Percentiles rank a stretch among this genome's conserved stretches.
These are phyloP conservation scores for Amphipoea lucens DNA, from an alignment of 2,888 invertebrate species.

Conservation along the genomic window DNA sequence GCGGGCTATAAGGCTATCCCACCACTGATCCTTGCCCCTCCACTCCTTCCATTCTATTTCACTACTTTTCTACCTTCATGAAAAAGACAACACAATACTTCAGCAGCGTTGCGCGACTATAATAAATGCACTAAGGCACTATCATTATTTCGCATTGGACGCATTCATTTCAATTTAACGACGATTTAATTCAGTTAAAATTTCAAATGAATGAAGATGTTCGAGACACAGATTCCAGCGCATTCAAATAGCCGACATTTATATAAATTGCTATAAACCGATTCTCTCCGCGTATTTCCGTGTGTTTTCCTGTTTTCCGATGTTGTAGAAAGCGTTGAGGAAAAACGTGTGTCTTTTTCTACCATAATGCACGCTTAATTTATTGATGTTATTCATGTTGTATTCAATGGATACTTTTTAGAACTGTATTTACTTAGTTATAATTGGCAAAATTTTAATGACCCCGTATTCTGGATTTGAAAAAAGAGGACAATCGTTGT, in stretches of 20 bases:
- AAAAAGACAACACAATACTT: constrained; percentile 17
- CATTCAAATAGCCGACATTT: constrained; percentile 44
- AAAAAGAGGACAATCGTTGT: neutral
- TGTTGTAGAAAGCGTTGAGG: constrained; percentile 62
- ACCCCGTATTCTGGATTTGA: neutral
- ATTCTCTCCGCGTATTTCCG: constrained; percentile 65
- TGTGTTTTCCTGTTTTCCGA: constrained; percentile 64
- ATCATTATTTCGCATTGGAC: constrained; percentile 22
- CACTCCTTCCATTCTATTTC: constrained; percentile 30
- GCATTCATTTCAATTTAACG: constrained; percentile 31
- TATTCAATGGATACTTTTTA: constrained; percentile 21
- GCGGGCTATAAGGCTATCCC: constrained; percentile 4
- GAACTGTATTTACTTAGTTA: neutral
- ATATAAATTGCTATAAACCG: constrained; percentile 39
- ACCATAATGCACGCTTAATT: constrained; percentile 39
- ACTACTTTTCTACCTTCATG: constrained; percentile 27
- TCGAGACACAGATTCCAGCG: constrained; percentile 27
- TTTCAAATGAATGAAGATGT: constrained; percentile 21
- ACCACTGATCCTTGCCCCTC: constrained; percentile 31
- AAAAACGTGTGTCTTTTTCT: constrained; percentile 59
- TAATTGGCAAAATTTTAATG: neutral
- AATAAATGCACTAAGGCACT: constrained; percentile 14
- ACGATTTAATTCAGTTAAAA: constrained; percentile 43
- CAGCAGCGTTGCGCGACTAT: neutral
- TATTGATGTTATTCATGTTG: constrained; percentile 42